Evolutionary conservation across 2,797 vertebrate species (phyloP).

Genomic region (Micropoecilia bifurca): DNA sequence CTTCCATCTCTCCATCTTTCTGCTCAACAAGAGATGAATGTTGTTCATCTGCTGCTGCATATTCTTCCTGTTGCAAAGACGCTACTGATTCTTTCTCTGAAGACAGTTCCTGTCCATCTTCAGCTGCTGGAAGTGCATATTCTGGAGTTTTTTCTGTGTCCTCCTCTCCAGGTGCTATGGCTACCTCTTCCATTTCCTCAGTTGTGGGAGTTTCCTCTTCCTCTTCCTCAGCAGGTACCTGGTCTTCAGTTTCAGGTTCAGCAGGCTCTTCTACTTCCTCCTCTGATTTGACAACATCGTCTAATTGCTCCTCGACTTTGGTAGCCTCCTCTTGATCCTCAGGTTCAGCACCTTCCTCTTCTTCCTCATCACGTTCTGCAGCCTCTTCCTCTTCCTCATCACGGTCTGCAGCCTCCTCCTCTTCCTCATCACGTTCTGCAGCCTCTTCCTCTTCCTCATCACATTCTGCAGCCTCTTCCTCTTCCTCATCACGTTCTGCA

Average conservation of each 20-base stretch:
- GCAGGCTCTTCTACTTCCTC: constrained; percentile 6
- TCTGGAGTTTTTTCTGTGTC: constrained; percentile 10
- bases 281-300: background rate
- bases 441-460: constrained; percentile 17
- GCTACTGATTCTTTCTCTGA: constrained; percentile 15
- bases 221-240: constrained; percentile 1
- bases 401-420: too few relatives aligned
- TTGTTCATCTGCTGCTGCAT: constrained; percentile 11
- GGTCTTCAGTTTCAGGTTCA: constrained; percentile 10
- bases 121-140: constrained; percentile 3
- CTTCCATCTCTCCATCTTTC: constrained; percentile 35
- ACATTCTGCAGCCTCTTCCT: background rate
- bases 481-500: background rate
- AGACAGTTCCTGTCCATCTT: constrained; percentile 9
- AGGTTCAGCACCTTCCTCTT: constrained; percentile 6
- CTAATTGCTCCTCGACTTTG: background rate
- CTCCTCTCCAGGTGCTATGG: background rate
- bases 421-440: background rate
- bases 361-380: background rate
- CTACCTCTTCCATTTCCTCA: constrained; percentile 3
- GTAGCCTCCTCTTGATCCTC: constrained; percentile 3
- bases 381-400: background rate
- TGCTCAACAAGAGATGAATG: constrained; percentile 39
- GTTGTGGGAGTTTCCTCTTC: background rate
- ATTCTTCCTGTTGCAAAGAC: constrained; percentile 2